Evolutionary conservation across 2,888 invertebrate species (phyloP).

Genomic region (Xylota sylvarum): DNA sequence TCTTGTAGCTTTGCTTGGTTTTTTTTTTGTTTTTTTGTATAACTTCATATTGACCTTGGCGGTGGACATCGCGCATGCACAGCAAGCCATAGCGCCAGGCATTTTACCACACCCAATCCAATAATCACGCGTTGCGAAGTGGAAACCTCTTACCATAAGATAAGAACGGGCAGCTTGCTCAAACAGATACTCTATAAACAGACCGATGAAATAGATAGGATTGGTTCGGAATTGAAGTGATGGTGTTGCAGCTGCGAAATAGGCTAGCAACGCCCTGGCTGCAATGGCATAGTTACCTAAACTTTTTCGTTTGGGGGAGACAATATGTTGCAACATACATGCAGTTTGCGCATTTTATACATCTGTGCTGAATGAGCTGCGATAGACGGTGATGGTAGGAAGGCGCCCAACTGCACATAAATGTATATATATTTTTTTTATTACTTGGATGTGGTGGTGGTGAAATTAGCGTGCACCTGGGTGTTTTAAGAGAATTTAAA

Average conservation of each 20-base stretch:
- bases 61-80: constrained; percentile 66
- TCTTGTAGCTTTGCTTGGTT: constrained; percentile 6
- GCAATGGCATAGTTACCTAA: constrained; percentile 72
- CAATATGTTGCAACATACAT: constrained; percentile 73
- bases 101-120: constrained; percentile 72
- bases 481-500: constrained; percentile 57
- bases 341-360: constrained; percentile 58
- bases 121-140: constrained; percentile 76
- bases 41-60: constrained; percentile 64
- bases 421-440: constrained; percentile 29
- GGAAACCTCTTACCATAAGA: constrained; percentile 71
- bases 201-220: constrained; percentile 74
- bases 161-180: constrained; percentile 68
- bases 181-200: constrained; percentile 67
- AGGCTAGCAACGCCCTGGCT: constrained; percentile 74
- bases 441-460: constrained; percentile 43
- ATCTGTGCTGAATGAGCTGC: constrained; percentile 46
- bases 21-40: not conserved
- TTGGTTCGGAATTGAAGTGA: constrained; percentile 70
- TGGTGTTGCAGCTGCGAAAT: constrained; percentile 77
- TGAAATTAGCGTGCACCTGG: constrained; percentile 66
- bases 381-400: constrained; percentile 53
- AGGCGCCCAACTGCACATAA: constrained; percentile 64
- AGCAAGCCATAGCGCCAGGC: constrained; percentile 63
- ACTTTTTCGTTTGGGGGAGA: constrained; percentile 68